Evolutionary conservation across 2,113 vertebrate genomes (phyloP).

Genomic region (Solenodon paradoxus): DNA sequence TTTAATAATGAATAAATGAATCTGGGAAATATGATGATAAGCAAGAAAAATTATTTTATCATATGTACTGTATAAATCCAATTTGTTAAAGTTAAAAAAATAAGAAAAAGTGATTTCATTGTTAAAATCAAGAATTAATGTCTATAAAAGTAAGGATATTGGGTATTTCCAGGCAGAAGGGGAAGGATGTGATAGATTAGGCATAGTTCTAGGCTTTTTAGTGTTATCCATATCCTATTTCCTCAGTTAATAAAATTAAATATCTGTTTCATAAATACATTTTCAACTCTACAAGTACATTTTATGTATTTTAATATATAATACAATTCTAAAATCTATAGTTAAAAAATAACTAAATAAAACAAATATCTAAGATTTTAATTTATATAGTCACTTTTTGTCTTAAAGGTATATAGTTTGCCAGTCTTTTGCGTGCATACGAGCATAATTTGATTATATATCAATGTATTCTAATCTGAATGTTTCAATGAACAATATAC

Average conservation of each 20-base stretch:
- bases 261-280: background rate
- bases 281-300: background rate
- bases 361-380: background rate
- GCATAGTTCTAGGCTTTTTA: background rate
- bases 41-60: background rate
- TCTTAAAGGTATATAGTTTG: background rate
- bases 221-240: background rate
- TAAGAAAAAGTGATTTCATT: background rate
- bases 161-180: background rate
- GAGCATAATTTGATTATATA: background rate
- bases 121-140: background rate
- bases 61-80: background rate
- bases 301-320: background rate
- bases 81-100: background rate
- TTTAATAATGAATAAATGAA: background rate
- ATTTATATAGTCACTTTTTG: background rate
- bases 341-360: background rate
- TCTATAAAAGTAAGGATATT: background rate
- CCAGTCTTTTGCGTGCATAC: too few species aligned
- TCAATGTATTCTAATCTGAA: background rate
- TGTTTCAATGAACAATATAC: background rate
- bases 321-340: background rate
- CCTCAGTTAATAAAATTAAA: background rate
- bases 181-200: background rate
- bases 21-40: background rate